phyloP scores from a whole-genome alignment of 1,140 invertebrate species.

The Drosophila murphyi region DNA sequence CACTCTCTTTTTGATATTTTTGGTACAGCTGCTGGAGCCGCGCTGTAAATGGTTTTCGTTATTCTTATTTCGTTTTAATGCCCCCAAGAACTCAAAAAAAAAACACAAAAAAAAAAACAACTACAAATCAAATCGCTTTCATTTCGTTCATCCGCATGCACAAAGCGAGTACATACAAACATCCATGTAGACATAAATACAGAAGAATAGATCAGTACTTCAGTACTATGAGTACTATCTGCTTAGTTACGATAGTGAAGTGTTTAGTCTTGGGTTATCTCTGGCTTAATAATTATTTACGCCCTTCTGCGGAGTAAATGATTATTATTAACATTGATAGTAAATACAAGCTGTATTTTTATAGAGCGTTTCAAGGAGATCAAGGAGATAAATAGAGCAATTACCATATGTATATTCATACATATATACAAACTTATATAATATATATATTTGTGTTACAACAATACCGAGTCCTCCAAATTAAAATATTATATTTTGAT shows the following conservation, averaged over 20 bases:
- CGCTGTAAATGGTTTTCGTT: slow-evolving; percentile 51
- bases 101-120: not conserved
- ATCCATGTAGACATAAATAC: not conserved
- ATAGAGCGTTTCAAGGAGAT: no score
- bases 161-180: slow-evolving; percentile 10
- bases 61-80: slow-evolving; percentile 34
- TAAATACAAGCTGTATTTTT: not conserved
- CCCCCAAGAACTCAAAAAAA: slow-evolving; percentile 10
- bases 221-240: not conserved
- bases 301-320: slow-evolving; percentile 1
- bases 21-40: slow-evolving; percentile 54
- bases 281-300: slow-evolving; percentile 34
- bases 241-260: slow-evolving; percentile 40
- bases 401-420: no score
- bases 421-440: no score
- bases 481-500: no score
- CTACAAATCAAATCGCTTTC: slow-evolving; percentile 27
- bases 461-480: no score
- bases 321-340: not conserved
- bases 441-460: no score
- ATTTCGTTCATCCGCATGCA: slow-evolving; percentile 3
- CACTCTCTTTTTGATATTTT: slow-evolving; percentile 49
- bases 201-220: not conserved
- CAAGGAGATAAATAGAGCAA: no score
- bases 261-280: slow-evolving; percentile 34